Evolutionary conservation across 2,113 vertebrate species (phyloP).

Genomic region (Zapornia atra): DNA sequence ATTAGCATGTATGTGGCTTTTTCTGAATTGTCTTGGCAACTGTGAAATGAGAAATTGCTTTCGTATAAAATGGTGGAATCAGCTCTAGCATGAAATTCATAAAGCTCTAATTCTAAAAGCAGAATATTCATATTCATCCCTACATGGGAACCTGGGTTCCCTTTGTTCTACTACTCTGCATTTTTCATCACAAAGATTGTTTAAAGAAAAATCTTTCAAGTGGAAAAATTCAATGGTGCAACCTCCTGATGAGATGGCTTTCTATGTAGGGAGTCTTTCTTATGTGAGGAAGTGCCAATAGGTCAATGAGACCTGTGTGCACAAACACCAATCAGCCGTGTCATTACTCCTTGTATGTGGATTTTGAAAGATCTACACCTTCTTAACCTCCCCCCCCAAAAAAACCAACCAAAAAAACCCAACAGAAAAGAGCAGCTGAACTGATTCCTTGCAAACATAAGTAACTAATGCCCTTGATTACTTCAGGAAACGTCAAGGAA

Average conservation of each 20-base stretch:
- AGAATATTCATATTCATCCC: neutral
- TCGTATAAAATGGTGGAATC: neutral
- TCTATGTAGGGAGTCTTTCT: conserved; percentile 28
- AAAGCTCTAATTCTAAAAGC: neutral
- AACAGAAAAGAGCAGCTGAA: neutral
- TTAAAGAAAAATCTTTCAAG: conserved; percentile 8
- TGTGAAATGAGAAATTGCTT: neutral
- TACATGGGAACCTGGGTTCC: neutral
- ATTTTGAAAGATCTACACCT: conserved; percentile 2
- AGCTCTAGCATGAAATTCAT: neutral
- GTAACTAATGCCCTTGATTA: neutral
- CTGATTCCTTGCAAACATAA: neutral
- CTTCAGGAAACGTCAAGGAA: neutral
- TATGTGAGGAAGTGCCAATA: neutral
- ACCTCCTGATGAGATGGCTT: neutral
- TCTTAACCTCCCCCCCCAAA: no score
- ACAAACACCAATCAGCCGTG: neutral
- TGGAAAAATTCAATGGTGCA: neutral
- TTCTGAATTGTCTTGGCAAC: neutral
- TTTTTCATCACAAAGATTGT: neutral
- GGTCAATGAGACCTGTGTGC: conserved; percentile 45
- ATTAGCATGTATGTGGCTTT: neutral
- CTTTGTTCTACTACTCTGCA: neutral
- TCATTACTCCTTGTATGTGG: neutral
- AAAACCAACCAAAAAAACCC: neutral